Evolutionary conservation across 2,113 vertebrate genomes (phyloP), one percentile per base, ranked within the genome.

Genomic region (Indicator maculatus): DNA sequence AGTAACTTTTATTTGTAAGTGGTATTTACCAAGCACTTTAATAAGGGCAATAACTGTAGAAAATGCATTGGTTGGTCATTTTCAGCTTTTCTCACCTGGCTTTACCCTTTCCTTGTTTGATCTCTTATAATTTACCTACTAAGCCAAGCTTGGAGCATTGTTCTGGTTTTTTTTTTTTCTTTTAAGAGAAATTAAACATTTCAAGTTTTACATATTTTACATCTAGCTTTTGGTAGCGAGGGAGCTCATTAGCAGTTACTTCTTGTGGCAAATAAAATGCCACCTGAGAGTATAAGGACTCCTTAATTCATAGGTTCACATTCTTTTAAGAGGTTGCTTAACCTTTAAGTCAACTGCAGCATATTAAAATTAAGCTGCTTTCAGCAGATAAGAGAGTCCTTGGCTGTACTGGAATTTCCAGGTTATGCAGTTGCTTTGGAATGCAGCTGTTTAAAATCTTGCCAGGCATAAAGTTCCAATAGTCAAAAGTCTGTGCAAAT

Each of bases 291-390:
- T 84, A 70, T 63, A 72, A 92, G 82, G 97, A 92, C 72, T 93
- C 86, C 70, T 88, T 86, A 93, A 92, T 96, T 97, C 96, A 94
- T 67, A 95, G 89, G 90, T 96, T 97, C 88, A 87, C 90, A 96
- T 96, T 95, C 93, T 97, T 98, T 84, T 96, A 95, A 96, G 91
- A 97, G 84, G 94, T 98, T 87, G 91, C 93, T 97, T 96, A 97
- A 97, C 83, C 89, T 97, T 96, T 93, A 95, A 96, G 83, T 97
- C 73, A 95, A 94, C 96, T 93, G 89, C 41, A 95, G 82, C 90
- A 78, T 90, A 95, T 96, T 96, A 98, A 96, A 61, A 94, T 89
- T 90, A 93, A 87, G 93, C 88, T 96, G 72, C 86, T 97, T 97
- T 95, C 84, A 89, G 86, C 72, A 89, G 93, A 95, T 91, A 92